A percentile compares a stretch with the other conserved stretches of the same genome.
Conservation (phyloP, 2,113 vertebrate genomes). For the Rhinoptilus africanus region DNA sequence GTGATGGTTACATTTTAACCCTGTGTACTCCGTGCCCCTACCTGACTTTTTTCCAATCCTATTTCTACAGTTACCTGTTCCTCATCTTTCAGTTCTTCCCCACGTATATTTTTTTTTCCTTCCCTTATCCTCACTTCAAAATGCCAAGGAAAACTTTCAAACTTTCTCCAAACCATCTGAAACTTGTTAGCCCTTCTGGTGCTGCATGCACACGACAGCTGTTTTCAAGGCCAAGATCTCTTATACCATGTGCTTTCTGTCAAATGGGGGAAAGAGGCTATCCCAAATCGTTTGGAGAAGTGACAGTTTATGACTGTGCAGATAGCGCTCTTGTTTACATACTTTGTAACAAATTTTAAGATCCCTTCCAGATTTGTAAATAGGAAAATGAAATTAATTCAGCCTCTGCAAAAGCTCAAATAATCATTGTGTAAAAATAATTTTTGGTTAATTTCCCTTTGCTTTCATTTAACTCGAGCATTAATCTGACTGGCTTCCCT, state of each 20-base stretch:
- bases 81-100: neutral
- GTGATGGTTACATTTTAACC: neutral
- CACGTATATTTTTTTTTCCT: neutral
- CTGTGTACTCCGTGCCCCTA: neutral
- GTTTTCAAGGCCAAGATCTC: slow-evolving; percentile 12
- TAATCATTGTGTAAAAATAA: neutral
- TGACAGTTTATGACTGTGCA: neutral
- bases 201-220: neutral
- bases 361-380: neutral
- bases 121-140: neutral
- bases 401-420: neutral
- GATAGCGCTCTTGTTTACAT: neutral
- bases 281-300: neutral
- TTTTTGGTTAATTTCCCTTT: neutral
- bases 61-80: neutral
- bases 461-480: neutral
- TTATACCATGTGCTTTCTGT: neutral
- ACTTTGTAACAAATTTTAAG: neutral
- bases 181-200: neutral
- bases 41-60: neutral
- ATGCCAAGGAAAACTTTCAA: neutral
- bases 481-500: neutral
- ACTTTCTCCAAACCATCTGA: neutral
- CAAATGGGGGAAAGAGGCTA: neutral
- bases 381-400: slow-evolving; percentile 2